Evolutionary conservation across 2,888 invertebrate genomes (phyloP).

Genomic region (Nowickia ferox): DNA sequence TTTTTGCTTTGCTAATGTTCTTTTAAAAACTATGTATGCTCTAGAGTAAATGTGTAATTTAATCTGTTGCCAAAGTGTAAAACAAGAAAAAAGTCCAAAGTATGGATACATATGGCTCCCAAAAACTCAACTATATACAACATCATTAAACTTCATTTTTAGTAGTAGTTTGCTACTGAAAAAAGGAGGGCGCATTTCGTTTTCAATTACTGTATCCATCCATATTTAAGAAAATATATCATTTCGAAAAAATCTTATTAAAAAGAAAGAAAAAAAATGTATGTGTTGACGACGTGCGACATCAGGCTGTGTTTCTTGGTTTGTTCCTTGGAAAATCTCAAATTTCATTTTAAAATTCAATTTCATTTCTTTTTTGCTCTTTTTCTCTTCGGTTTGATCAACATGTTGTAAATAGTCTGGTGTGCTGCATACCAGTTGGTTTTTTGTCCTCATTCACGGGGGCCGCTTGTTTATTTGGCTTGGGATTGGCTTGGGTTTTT

Average conservation of each 20-base stretch:
- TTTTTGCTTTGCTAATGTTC: constrained; percentile 50
- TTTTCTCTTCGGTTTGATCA: neutral
- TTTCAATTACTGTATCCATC: constrained; percentile 49
- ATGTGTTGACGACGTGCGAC: constrained; percentile 71
- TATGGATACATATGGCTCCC: constrained; percentile 67
- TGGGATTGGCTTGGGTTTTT: constrained; percentile 39
- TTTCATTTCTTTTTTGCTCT: neutral
- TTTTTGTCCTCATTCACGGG: constrained; percentile 24
- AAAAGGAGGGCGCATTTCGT: constrained; percentile 19
- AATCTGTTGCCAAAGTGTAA: constrained; percentile 37
- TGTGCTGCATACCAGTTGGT: neutral
- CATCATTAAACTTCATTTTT: constrained; percentile 50
- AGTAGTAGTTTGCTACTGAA: constrained; percentile 49
- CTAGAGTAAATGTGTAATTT: constrained; percentile 51
- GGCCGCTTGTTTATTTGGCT: neutral
- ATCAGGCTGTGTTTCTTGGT: constrained; percentile 59
- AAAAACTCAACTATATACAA: constrained; percentile 32
- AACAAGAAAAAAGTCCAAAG: constrained; percentile 10
- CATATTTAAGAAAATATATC: constrained; percentile 57
- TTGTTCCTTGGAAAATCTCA: constrained; percentile 64
- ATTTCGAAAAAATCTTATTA: constrained; percentile 37
- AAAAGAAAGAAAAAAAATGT: constrained; percentile 28
- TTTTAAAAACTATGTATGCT: constrained; percentile 47
- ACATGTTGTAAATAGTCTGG: constrained; percentile 23
- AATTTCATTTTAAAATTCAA: constrained; percentile 63